Evolutionary conservation across 2,888 invertebrate species (phyloP).

Genomic region (Cephus spinipes): DNA sequence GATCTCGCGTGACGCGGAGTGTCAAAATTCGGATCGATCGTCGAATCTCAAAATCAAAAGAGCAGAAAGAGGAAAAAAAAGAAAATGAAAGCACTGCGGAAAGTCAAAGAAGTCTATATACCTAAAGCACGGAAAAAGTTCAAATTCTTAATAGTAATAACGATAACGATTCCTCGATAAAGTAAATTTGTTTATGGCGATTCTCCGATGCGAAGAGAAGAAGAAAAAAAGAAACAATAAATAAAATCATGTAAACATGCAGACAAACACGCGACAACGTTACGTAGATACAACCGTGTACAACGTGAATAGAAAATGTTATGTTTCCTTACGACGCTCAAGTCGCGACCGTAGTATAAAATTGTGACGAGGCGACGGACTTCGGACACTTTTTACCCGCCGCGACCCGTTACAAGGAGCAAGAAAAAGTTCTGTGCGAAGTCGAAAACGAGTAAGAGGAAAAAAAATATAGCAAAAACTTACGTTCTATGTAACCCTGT

Average conservation of each 20-base stretch:
- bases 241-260: not conserved
- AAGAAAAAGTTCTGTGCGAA: conserved; percentile 28
- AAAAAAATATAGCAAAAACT: conserved; percentile 35
- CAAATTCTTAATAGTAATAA: not conserved
- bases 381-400: too few relatives aligned
- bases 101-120: not conserved
- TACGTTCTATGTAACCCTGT: conserved; percentile 66
- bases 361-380: not conserved
- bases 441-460: not conserved
- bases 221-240: not conserved
- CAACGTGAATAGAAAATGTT: not conserved
- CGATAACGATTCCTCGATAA: not conserved
- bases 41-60: conserved; percentile 16
- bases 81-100: conserved; percentile 2
- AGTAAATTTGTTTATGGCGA: not conserved
- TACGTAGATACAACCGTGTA: not conserved
- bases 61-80: conserved; percentile 8
- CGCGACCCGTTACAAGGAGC: conserved; percentile 20
- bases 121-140: not conserved
- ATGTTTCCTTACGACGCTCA: not conserved
- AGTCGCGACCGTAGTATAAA: not conserved
- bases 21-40: not conserved
- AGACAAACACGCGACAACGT: not conserved
- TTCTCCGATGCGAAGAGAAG: not conserved
- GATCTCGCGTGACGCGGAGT: not conserved